Evolutionary conservation across 2,113 vertebrate species (phyloP).

Genomic region (Mionectes macconnelli): DNA sequence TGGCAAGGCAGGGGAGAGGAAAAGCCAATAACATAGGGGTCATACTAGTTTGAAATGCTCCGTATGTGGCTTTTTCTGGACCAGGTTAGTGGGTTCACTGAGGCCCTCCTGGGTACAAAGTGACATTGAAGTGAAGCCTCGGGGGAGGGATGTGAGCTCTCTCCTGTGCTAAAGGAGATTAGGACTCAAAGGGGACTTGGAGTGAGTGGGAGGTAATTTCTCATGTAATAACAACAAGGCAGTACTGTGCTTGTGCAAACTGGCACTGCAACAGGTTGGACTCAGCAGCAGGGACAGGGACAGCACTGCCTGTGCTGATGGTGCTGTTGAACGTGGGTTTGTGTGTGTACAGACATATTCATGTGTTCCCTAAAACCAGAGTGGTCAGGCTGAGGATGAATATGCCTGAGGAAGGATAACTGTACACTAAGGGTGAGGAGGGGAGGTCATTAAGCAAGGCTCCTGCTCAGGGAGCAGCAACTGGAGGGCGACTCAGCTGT

Average conservation of each 20-base stretch:
- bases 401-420: neutral
- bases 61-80: neutral
- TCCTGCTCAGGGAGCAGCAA: neutral
- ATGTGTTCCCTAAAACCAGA: neutral
- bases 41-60: neutral
- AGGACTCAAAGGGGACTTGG: neutral
- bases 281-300: no score
- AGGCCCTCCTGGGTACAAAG: neutral
- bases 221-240: neutral
- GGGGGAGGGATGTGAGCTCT: neutral
- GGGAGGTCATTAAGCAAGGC: neutral
- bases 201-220: neutral
- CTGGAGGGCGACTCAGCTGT: neutral
- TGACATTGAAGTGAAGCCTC: neutral
- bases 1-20: neutral
- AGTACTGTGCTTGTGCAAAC: neutral
- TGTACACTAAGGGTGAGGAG: neutral
- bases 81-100: neutral
- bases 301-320: neutral
- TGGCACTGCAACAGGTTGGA: neutral
- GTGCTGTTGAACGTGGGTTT: fast-evolving
- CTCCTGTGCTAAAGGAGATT: neutral
- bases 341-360: no score
- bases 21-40: neutral
- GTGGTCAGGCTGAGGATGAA: neutral